phyloP scores from a whole-genome alignment of 2,888 invertebrate species.

The Clanis bilineata region DNA sequence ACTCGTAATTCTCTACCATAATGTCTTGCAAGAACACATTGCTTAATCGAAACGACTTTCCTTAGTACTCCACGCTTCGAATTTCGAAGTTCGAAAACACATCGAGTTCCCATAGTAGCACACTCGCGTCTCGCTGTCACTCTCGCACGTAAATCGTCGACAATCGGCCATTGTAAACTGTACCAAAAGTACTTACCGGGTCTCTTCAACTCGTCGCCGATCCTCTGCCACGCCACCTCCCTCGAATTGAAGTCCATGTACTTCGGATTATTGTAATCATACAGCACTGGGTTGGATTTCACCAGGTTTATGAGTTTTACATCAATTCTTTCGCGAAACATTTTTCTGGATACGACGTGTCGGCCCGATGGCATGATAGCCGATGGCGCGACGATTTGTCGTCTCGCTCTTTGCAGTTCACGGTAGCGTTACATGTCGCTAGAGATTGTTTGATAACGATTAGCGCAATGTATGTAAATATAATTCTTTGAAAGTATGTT shows the following conservation, averaged over 20 bases:
- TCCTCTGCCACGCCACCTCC: conserved; percentile 74
- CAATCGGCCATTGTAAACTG: conserved; percentile 44
- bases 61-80: background rate
- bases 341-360: conserved; percentile 25
- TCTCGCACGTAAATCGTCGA: conserved; percentile 27
- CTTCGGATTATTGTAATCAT: conserved; percentile 59
- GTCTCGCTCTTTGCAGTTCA: conserved; percentile 18
- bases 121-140: background rate
- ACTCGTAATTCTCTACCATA: too few relatives aligned
- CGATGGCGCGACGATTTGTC: conserved; percentile 16
- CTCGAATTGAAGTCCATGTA: conserved; percentile 73
- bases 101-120: conserved; percentile 4
- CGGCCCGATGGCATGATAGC: conserved; percentile 5
- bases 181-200: conserved; percentile 54
- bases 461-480: too few relatives aligned
- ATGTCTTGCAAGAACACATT: background rate
- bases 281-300: conserved; percentile 58
- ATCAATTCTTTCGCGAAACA: conserved; percentile 60
- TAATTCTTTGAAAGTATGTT: too few relatives aligned
- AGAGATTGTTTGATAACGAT: background rate
- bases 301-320: conserved; percentile 59
- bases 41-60: background rate
- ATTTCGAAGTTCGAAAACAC: background rate
- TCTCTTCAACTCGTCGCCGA: conserved; percentile 66
- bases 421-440: conserved; percentile 10